phyloP scores from a whole-genome alignment of 2,113 vertebrate species.

The Speoplatyrhinus poulsoni region DNA sequence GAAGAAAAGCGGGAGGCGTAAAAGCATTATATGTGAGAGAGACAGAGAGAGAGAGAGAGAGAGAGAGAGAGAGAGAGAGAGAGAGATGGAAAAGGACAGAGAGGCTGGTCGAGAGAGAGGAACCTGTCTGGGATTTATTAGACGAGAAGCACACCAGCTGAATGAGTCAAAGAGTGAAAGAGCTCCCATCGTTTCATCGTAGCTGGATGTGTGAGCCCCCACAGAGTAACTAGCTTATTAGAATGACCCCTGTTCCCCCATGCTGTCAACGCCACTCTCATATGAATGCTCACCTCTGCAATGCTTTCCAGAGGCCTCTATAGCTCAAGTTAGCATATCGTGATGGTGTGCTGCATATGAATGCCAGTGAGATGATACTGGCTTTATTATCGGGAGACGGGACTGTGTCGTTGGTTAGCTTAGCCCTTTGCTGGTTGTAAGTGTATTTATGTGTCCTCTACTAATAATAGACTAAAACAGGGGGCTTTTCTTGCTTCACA shows the following conservation, averaged over 20 bases:
- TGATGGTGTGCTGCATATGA: constrained; percentile 15
- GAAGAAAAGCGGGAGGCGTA: too few species aligned
- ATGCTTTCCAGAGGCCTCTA: constrained; percentile 37
- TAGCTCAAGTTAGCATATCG: background rate
- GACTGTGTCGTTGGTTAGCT: constrained; percentile 11
- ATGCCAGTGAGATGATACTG: constrained; percentile 7
- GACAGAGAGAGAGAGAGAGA: background rate
- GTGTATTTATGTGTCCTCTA: constrained; percentile 19
- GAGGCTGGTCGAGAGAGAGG: background rate
- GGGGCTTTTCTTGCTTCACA: background rate
- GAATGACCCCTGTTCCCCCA: constrained; percentile 19
- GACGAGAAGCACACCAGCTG: constrained; percentile 1
- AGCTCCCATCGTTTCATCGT: constrained; percentile 49
- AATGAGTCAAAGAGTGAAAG: constrained; percentile 26
- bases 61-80: background rate
- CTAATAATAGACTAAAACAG: constrained; percentile 10
- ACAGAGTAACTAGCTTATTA: constrained; percentile 34
- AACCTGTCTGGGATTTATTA: constrained; percentile 6
- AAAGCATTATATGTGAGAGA: too few species aligned
- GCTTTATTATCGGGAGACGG: constrained; percentile 13
- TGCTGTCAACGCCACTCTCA: constrained; percentile 53
- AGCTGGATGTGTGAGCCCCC: constrained; percentile 42
- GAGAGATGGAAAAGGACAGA: background rate
- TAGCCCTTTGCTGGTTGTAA: constrained; percentile 21
- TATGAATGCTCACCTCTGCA: constrained; percentile 28